Conservation (phyloP, 1,140 invertebrate species). For the Cotesia chilonis region DNA sequence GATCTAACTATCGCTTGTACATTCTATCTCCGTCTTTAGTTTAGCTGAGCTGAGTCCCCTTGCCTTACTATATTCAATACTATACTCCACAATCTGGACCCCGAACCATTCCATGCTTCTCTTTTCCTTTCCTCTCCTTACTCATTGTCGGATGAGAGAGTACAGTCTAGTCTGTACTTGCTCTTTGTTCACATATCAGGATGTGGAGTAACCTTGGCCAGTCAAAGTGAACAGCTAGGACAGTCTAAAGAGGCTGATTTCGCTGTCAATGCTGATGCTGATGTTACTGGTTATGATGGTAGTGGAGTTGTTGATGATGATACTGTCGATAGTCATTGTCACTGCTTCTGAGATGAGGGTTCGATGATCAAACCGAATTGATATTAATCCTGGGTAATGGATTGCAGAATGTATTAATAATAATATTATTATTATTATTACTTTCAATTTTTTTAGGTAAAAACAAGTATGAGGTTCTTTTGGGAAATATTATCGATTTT, state of each 20-base stretch:
- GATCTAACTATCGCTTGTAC: too few species aligned
- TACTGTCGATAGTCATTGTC: neutral
- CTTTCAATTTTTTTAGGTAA: neutral
- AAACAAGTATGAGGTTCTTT: too few species aligned
- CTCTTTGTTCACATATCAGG: too few species aligned
- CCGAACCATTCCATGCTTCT: neutral
- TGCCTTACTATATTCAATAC: too few species aligned
- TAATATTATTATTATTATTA: neutral
- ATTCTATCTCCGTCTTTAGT: too few species aligned
- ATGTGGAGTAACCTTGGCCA: constrained; percentile 16
- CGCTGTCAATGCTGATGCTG: neutral
- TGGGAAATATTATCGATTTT: too few species aligned
- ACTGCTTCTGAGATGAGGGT: constrained; percentile 13
- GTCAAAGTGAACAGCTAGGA: constrained; percentile 35
- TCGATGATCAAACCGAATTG: constrained; percentile 19
- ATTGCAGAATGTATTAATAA: constrained; percentile 25
- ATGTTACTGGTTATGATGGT: too few species aligned
- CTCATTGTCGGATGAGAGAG: neutral
- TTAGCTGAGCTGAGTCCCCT: too few species aligned
- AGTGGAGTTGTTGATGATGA: too few species aligned
- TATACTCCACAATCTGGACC: too few species aligned
- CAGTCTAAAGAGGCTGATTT: too few species aligned
- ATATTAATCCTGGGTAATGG: constrained; percentile 38
- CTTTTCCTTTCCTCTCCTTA: neutral
- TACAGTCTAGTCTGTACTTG: neutral